phyloP scores from a whole-genome alignment of 2,888 invertebrate species.

The Caenorhabditis sulstoni region DNA sequence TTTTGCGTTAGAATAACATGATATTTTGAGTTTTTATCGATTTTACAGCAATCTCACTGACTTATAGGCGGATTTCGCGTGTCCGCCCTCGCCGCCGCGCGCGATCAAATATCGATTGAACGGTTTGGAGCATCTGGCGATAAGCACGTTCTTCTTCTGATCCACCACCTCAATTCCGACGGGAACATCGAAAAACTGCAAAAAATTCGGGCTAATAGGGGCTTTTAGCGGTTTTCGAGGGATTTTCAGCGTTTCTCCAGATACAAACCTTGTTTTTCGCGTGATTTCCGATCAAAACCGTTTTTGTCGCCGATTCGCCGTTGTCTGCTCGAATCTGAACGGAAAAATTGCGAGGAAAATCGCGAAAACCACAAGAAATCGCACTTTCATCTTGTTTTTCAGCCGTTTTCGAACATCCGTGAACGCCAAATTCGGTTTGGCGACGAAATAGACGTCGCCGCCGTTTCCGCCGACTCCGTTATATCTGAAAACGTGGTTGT shows the following conservation, averaged over 20 bases:
- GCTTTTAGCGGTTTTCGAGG: not conserved
- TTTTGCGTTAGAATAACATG: too few relatives aligned
- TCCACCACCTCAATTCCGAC: slow-evolving; percentile 77
- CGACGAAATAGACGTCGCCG: slow-evolving; percentile 71
- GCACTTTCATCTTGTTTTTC: slow-evolving; percentile 50
- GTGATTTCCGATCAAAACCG: slow-evolving; percentile 51
- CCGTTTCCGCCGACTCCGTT: slow-evolving; percentile 78
- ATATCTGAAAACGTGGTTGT: slow-evolving; percentile 63
- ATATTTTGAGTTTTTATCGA: too few relatives aligned
- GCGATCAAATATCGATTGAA: slow-evolving; percentile 71
- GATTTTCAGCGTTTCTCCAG: not conserved
- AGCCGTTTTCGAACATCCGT: slow-evolving; percentile 64
- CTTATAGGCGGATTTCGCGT: slow-evolving; percentile 65
- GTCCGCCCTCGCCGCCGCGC: slow-evolving; percentile 74
- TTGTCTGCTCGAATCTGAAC: slow-evolving; percentile 50
- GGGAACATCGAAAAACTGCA: slow-evolving; percentile 73
- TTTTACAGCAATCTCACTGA: slow-evolving; percentile 42
- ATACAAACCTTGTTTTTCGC: slow-evolving; percentile 45
- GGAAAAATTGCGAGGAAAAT: not conserved
- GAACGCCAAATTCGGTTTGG: slow-evolving; percentile 69
- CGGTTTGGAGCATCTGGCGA: slow-evolving; percentile 70
- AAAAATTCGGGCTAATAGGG: not conserved
- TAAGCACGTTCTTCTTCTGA: slow-evolving; percentile 60
- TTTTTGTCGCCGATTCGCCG: slow-evolving; percentile 56
- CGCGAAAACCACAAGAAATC: not conserved